Evolutionary conservation across 2,888 invertebrate species (phyloP), one percentile per base, ranked within the genome.

Genomic region (Tridacna gigas): DNA sequence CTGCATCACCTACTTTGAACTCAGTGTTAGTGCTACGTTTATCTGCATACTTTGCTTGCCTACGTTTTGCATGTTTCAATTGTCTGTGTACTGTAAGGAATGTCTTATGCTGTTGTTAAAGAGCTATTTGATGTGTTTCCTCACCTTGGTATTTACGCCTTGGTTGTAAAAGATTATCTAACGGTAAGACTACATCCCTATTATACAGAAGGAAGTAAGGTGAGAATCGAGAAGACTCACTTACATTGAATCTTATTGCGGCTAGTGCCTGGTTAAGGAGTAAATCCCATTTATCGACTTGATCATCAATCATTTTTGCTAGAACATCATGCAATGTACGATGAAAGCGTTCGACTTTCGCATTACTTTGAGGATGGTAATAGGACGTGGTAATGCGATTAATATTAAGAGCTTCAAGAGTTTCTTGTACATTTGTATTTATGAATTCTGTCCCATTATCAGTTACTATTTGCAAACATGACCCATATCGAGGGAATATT

Each of bases 181-280:
- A 25, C 7, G 84, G 84, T 12, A 83, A 65, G n/a, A 85, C 82
- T 12, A 73, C 75, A 26, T 88, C 86, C 26, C 83, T 77, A 28
- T 81, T 83, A 47, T 84, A 86, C 12, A 88, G 26, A 12, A 86
- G 63, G 45, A 56, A 82, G 65, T 82, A 87, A 20, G 87, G 84
- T 37, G 82, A 76, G 26, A 74, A 83, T 69, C 60, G 67, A 45
- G 85, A 77, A 18, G 77, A 80, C 66, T 84, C 82, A 73, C 73
- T 85, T 15, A 73, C 56, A 74, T 74, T 81, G 37, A 84, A 88
- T n/a, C 84, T 48, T 13, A 86, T 74, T 12, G 78, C 86, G 20
- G 84, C 82, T 45, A 86, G 51, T 26, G 82, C 75, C 66, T 83
- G 81, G 51, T 88, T 88, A n/a, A 88, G 66, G 74, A 56, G 65